phyloP scores from a whole-genome alignment of 2,113 vertebrate species.

The Pachyramphus minor region DNA sequence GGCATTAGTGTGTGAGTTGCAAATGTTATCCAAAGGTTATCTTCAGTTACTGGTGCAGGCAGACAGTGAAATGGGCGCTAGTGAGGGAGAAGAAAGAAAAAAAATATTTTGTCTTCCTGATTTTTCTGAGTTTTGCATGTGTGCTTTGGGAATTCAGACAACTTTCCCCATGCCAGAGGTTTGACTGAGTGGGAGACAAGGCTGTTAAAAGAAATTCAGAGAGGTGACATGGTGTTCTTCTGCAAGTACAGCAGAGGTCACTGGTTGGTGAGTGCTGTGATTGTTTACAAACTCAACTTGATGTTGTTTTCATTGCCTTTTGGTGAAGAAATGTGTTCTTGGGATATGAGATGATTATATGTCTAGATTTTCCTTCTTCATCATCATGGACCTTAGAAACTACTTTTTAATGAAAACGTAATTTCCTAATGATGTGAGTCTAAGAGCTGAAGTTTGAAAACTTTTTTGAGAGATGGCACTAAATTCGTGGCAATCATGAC shows the following conservation, averaged over 20 bases:
- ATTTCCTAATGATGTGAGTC: neutral
- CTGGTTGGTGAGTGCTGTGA: neutral
- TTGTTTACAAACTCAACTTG: neutral
- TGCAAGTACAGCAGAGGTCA: rapidly evolving
- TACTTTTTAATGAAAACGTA: neutral
- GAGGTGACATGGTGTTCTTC: neutral
- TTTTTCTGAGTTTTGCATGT: neutral
- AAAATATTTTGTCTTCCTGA: neutral
- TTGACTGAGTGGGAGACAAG: neutral
- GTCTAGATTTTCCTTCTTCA: neutral
- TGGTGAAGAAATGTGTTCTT: neutral
- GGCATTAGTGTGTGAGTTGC: neutral
- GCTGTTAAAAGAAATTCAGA: neutral
- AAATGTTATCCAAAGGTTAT: neutral
- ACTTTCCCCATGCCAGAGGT: neutral
- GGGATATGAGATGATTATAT: neutral
- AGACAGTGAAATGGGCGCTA: neutral
- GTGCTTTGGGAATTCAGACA: neutral
- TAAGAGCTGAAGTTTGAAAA: neutral
- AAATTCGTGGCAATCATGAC: neutral
- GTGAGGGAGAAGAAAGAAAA: neutral
- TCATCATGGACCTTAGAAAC: neutral
- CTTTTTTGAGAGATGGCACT: neutral
- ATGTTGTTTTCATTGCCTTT: neutral
- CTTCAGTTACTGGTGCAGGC: neutral